These are phyloP conservation scores for Parapsyche elsis DNA, from an alignment of 1,140 invertebrate genomes.

Conservation along the genomic window DNA sequence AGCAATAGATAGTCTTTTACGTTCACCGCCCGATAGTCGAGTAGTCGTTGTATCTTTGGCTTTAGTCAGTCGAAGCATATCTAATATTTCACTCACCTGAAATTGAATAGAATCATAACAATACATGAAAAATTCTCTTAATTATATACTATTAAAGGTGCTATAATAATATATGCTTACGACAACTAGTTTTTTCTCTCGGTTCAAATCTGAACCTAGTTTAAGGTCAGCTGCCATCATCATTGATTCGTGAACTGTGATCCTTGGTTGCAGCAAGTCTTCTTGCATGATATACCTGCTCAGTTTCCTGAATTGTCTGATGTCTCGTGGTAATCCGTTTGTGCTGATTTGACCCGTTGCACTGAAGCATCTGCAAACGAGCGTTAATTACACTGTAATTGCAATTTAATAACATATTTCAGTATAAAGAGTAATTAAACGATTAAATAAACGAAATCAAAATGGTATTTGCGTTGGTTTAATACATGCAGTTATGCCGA, in stretches of 20 bases:
- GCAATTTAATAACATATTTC: too few relatives aligned
- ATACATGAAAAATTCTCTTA: too few relatives aligned
- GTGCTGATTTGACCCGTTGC: constrained; percentile 75
- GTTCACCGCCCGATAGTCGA: constrained; percentile 89
- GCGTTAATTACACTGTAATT: not conserved
- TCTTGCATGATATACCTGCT: constrained; percentile 97
- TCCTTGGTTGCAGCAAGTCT: constrained; percentile 85
- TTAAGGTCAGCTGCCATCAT: constrained; percentile 89
- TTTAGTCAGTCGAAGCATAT: constrained; percentile 72
- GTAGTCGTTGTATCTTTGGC: constrained; percentile 77
- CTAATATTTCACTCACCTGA: constrained; percentile 79
- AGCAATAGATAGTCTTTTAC: constrained; percentile 91
- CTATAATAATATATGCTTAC: constrained; percentile 63
- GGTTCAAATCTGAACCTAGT: constrained; percentile 74
- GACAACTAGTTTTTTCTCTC: constrained; percentile 74
- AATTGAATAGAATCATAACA: constrained; percentile 54
- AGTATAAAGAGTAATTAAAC: too few relatives aligned
- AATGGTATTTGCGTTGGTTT: too few relatives aligned
- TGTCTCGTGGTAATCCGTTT: constrained; percentile 80
- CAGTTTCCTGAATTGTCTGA: constrained; percentile 84
- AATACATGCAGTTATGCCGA: too few relatives aligned
- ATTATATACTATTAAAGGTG: not conserved
- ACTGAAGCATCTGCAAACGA: constrained; percentile 66
- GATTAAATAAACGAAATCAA: too few relatives aligned
- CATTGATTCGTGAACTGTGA: constrained; percentile 89